phyloP scores from a whole-genome alignment of 37 sponge, comb jelly and placozoan genomes.

The Halisarca cf. caerulea region DNA sequence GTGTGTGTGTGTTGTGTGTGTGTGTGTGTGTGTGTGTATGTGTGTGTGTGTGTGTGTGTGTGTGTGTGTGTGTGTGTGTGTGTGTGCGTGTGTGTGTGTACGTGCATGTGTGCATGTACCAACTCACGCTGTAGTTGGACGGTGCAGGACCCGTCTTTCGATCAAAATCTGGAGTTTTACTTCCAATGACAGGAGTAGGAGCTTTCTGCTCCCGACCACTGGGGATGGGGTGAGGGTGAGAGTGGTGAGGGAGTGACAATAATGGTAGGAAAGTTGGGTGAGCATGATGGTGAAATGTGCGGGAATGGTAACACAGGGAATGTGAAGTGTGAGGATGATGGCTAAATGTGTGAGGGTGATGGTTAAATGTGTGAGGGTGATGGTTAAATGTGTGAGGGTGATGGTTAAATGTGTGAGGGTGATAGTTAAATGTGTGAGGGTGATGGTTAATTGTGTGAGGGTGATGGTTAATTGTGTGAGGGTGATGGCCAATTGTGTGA shows the following conservation, averaged over 20 bases:
- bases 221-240: not conserved
- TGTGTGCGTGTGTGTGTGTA: not conserved
- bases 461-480: no score
- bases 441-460: no score
- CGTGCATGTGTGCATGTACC: no score
- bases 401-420: no score
- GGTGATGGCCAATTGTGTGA: no score
- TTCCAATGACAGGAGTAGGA: not conserved
- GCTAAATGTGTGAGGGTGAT: not conserved
- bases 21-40: constrained; percentile 10
- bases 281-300: not conserved
- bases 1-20: no score
- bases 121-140: not conserved
- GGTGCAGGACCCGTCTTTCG: not conserved
- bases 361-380: not conserved
- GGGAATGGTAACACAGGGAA: not conserved
- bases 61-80: no score
- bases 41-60: no score
- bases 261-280: not conserved
- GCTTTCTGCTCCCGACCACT: not conserved
- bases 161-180: not conserved
- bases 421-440: no score
- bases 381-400: not conserved
- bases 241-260: not conserved
- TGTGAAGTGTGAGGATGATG: not conserved